Conservation (phyloP, 2,797 vertebrate species). For the Helostoma temminkii region DNA sequence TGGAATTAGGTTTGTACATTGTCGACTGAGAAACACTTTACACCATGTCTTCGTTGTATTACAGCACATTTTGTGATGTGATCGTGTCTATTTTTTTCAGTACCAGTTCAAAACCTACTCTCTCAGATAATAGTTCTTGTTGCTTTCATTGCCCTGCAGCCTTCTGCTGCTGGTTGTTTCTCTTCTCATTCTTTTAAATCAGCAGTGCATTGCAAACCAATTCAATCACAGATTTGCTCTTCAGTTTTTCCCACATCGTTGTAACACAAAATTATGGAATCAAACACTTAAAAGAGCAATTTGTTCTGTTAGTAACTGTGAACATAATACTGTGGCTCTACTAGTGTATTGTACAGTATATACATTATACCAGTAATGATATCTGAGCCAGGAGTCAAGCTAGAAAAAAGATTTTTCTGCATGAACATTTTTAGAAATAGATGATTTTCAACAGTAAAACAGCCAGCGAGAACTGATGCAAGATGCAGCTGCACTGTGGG, state of each 20-base stretch:
- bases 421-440: neutral
- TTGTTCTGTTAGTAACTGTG: neutral
- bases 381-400: too few relatives aligned
- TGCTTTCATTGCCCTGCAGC: too few relatives aligned
- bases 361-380: neutral
- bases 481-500: neutral
- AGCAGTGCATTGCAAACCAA: neutral
- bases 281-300: neutral
- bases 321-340: neutral
- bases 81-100: neutral
- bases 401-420: too few relatives aligned
- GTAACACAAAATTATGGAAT: neutral
- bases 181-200: neutral
- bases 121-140: too few relatives aligned
- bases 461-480: slow-evolving; percentile 4
- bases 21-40: too few relatives aligned
- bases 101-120: too few relatives aligned
- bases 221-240: neutral
- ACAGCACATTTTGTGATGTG: neutral
- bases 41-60: neutral
- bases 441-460: neutral
- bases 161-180: too few relatives aligned
- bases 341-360: too few relatives aligned
- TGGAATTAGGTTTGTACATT: too few relatives aligned
- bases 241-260: too few relatives aligned